Conservation (phyloP, 2,113 vertebrate genomes). For the Daphoenositta chrysoptera region DNA sequence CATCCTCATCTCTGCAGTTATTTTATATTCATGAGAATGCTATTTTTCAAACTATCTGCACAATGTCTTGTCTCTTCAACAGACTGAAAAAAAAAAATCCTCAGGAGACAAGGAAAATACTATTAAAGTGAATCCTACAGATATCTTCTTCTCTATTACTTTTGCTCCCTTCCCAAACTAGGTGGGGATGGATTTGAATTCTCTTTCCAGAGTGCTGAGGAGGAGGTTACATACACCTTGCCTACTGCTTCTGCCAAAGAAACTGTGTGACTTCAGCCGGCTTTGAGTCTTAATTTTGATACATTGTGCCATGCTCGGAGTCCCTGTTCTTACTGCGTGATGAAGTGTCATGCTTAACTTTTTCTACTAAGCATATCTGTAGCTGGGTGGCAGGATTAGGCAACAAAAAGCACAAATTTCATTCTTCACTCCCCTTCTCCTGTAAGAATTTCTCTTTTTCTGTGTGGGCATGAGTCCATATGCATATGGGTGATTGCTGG, state of each 20-base stretch:
- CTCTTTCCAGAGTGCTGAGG: neutral
- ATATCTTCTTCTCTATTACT: constrained; percentile 6
- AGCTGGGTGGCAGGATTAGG: neutral
- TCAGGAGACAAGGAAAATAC: neutral
- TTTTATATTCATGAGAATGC: constrained; percentile 39
- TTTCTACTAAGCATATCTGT: neutral
- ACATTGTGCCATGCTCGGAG: neutral
- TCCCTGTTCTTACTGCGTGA: neutral
- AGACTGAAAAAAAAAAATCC: neutral
- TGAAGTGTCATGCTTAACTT: neutral
- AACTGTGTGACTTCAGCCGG: neutral
- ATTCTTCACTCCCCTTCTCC: neutral
- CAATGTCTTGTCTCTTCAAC: neutral
- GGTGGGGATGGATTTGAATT: neutral
- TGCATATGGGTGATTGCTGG: neutral
- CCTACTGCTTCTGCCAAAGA: neutral
- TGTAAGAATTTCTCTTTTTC: neutral
- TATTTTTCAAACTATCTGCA: constrained; percentile 35
- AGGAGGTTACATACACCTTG: neutral
- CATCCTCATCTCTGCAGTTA: neutral
- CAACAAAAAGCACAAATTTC: neutral
- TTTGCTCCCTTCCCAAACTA: constrained; percentile 21
- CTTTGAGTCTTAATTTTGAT: neutral
- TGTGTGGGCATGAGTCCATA: too few relatives aligned
- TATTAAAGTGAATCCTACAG: constrained; percentile 45